Conservation (phyloP, 2,888 invertebrate species). For the Yponomeuta malinellus region DNA sequence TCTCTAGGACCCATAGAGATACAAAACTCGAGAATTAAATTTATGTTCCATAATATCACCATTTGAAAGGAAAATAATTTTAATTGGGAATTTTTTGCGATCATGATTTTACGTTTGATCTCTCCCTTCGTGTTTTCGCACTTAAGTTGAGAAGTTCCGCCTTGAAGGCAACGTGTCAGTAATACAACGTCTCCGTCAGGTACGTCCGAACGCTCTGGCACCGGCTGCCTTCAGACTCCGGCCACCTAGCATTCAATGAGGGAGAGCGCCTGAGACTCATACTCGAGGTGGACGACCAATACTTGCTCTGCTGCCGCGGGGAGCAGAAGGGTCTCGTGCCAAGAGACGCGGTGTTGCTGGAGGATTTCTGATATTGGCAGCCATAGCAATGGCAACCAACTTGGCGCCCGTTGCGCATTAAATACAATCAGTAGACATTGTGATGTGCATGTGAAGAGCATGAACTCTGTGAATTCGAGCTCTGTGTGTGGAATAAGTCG, state of each 20-base stretch:
- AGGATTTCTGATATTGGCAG: constrained; percentile 70
- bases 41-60: too few relatives aligned
- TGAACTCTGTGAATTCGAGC: background rate
- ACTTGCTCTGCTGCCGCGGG: constrained; percentile 84
- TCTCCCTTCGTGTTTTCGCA: too few relatives aligned
- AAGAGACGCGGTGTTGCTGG: constrained; percentile 78
- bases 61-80: too few relatives aligned
- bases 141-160: too few relatives aligned
- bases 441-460: constrained; percentile 1
- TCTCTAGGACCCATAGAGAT: too few relatives aligned
- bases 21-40: too few relatives aligned
- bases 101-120: too few relatives aligned
- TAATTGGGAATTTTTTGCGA: too few relatives aligned
- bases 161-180: background rate
- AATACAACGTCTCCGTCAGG: constrained; percentile 38
- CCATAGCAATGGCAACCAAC: constrained; percentile 63
- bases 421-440: constrained; percentile 15
- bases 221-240: constrained; percentile 84
- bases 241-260: constrained; percentile 85
- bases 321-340: constrained; percentile 87
- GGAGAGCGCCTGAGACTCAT: constrained; percentile 84
- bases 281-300: constrained; percentile 84
- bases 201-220: constrained; percentile 85
- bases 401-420: constrained; percentile 56
- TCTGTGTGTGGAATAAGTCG: constrained; percentile 2